Conservation (phyloP, 2,113 vertebrate species). For the Thunnus thynnus region DNA sequence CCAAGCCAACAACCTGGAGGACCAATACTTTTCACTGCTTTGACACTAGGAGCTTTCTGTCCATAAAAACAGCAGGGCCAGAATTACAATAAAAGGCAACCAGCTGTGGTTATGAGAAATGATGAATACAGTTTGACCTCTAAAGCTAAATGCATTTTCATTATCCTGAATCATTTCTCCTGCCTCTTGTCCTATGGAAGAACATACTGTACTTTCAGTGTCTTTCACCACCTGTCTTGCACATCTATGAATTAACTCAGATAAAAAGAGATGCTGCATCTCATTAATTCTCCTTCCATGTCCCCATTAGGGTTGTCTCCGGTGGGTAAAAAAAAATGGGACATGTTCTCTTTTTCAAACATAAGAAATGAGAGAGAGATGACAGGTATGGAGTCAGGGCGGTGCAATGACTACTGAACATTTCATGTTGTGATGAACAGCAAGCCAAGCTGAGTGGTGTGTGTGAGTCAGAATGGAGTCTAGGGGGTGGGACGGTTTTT, state of each 20-base stretch:
- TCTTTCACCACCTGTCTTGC: slow-evolving; percentile 29
- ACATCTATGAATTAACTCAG: slow-evolving; percentile 27
- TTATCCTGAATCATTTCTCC: slow-evolving; percentile 60
- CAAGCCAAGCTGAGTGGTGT: slow-evolving; percentile 29
- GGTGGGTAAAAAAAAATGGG: slow-evolving; percentile 30
- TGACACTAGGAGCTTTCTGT: slow-evolving; percentile 69
- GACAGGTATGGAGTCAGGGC: slow-evolving; percentile 41
- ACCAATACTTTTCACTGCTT: slow-evolving; percentile 64
- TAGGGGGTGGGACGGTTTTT: neutral
- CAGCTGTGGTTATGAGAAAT: slow-evolving; percentile 73
- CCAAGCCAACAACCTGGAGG: slow-evolving; percentile 67
- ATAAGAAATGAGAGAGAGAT: slow-evolving; percentile 37
- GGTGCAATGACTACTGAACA: slow-evolving; percentile 21
- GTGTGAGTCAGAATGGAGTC: slow-evolving; percentile 12
- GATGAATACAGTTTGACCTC: slow-evolving; percentile 70
- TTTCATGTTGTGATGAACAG: slow-evolving; percentile 50
- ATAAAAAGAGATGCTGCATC: slow-evolving; percentile 25
- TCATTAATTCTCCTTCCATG: slow-evolving; percentile 34
- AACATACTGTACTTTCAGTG: slow-evolving; percentile 37
- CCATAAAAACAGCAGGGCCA: slow-evolving; percentile 66
- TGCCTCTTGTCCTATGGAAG: slow-evolving; percentile 41
- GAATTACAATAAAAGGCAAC: slow-evolving; percentile 71
- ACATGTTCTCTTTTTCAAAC: slow-evolving; percentile 23
- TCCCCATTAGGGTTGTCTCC: slow-evolving; percentile 20
- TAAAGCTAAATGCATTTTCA: slow-evolving; percentile 61